A percentile compares a stretch with the other conserved stretches of the same genome.
These are phyloP conservation scores for Spicauda simplicius DNA, from an alignment of 2,888 invertebrate species.

Conservation along the genomic window DNA sequence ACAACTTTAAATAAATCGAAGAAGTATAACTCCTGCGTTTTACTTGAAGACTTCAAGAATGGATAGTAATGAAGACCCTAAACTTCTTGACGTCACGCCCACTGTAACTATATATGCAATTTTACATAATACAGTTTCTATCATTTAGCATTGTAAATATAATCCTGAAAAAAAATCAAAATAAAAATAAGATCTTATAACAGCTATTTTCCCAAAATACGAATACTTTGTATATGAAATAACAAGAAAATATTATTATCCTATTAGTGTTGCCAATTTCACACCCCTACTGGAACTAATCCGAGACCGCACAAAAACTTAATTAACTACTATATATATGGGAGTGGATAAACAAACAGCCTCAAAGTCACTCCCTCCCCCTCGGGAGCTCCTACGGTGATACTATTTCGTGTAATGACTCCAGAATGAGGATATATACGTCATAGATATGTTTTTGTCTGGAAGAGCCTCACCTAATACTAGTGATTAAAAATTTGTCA, in stretches of 20 bases:
- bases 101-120: too few relatives aligned
- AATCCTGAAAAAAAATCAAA: too few relatives aligned
- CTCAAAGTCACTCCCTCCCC: slow-evolving; percentile 73
- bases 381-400: slow-evolving; percentile 78
- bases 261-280: slow-evolving; percentile 60
- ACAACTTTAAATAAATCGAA: too few relatives aligned
- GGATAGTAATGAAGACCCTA: too few relatives aligned
- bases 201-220: too few relatives aligned
- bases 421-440: slow-evolving; percentile 80
- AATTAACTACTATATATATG: slow-evolving; percentile 82
- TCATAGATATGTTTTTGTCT: slow-evolving; percentile 3
- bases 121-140: too few relatives aligned
- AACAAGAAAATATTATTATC: slow-evolving; percentile 47
- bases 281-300: slow-evolving; percentile 61
- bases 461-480: background rate
- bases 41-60: too few relatives aligned
- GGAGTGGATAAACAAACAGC: slow-evolving; percentile 78
- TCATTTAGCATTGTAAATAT: too few relatives aligned
- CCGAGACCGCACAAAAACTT: slow-evolving; percentile 78
- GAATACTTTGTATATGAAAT: slow-evolving; percentile 22
- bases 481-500: background rate
- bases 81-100: too few relatives aligned
- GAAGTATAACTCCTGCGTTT: too few relatives aligned
- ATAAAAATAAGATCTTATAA: too few relatives aligned
- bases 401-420: slow-evolving; percentile 85